Percentiles rank a stretch among this genome's conserved stretches.
phyloP scores from a whole-genome alignment of 1,140 invertebrate species.

The Popillia japonica region DNA sequence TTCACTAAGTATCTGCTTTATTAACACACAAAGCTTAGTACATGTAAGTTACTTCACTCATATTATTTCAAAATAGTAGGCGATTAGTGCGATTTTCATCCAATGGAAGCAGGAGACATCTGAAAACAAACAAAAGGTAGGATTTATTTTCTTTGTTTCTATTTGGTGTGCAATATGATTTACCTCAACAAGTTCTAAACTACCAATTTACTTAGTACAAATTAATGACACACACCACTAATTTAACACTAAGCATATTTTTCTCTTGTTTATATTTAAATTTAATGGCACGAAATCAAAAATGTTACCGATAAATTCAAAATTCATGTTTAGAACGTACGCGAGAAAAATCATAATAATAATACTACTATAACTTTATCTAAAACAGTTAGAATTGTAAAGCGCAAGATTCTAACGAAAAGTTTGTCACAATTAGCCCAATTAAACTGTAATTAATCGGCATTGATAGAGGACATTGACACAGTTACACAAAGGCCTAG shows the following conservation, averaged over 20 bases:
- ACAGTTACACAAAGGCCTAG: constrained; percentile 42
- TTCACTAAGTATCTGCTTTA: neutral
- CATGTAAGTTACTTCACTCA: neutral
- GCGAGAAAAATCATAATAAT: too few species aligned
- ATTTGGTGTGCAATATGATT: neutral
- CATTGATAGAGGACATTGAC: constrained; percentile 31
- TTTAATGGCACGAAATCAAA: too few species aligned
- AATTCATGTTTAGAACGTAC: too few species aligned
- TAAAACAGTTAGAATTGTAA: too few species aligned
- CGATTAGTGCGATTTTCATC: neutral
- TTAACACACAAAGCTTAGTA: neutral
- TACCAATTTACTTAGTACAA: too few species aligned
- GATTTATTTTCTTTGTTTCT: constrained; percentile 8
- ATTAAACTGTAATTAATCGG: constrained; percentile 17
- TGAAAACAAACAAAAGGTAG: constrained; percentile 29
- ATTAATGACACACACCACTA: too few species aligned
- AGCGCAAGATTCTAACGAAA: neutral
- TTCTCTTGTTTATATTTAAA: too few species aligned
- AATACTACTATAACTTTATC: too few species aligned
- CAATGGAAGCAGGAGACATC: neutral
- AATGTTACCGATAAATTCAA: too few species aligned
- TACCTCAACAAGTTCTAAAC: neutral
- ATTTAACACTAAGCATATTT: too few species aligned
- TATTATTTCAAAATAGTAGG: constrained; percentile 3
- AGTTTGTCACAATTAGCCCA: neutral